Evolutionary conservation across 2,888 invertebrate species (phyloP), one percentile per base, ranked within the genome.

Genomic region (Pollenia amentaria): DNA sequence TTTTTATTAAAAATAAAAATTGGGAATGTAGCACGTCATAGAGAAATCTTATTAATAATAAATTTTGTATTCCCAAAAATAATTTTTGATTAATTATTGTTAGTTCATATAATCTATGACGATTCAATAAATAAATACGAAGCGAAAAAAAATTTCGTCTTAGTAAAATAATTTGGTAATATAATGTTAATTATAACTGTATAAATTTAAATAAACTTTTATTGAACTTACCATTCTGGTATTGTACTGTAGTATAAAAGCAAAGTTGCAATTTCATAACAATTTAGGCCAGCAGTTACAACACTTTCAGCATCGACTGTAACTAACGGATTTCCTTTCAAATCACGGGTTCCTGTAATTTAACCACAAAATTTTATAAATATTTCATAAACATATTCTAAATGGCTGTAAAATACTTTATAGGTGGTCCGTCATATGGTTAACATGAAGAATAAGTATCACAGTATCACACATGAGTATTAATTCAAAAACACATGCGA

Each of bases 171-270:
- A 29, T 6, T 29, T 29, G 29, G 29, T 29, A 29, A 6, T 29
- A 29, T 29, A 29, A 6, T 1, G 29, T 6, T n/a, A 29, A 29
- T 29, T 29, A 6, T 29, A 29, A 29, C 29, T 29, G 29, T 29
- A 29, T 29, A 29, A 29, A 29, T 29, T 29, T 6, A 29, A 6
- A 6, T 29, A 29, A 29, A 3, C 4, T 29, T 81, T 12, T 46
- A 2, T n/a, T 48, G n/a, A 72, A 91, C 94, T 95, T 94, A 96
- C 96, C 95, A 95, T 88, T 93, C 93, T 89, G 96, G 95, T 90
- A 96, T 94, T 88, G 96, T 95, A 89, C 95, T 94, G 94, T 96
- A 96, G 94, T 96, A 96, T 91, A 96, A 94, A 88, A 96, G 93
- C 88, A 96, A 94, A 89, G 96, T 95, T 86, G 96, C 96, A 89